Evolutionary conservation across 2,797 vertebrate species (phyloP).

Genomic region (Manis javanica): DNA sequence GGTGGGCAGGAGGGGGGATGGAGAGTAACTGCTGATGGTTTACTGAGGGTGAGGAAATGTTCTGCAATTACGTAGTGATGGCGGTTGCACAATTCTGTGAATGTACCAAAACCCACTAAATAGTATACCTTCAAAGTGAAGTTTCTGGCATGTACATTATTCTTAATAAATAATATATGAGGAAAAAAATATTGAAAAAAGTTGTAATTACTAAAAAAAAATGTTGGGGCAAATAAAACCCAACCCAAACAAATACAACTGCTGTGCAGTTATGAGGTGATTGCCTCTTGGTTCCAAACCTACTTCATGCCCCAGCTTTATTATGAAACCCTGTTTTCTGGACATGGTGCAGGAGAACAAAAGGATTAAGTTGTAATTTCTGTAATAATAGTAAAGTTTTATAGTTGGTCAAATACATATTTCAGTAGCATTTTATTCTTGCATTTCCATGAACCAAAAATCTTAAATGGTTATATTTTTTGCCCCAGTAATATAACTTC

Average conservation of each 20-base stretch:
- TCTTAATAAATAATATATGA: neutral
- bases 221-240: neutral
- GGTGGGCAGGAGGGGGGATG: no score
- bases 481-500: neutral
- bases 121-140: neutral
- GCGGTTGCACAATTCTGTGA: neutral
- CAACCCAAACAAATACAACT: neutral
- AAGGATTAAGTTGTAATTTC: neutral
- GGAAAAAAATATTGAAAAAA: neutral
- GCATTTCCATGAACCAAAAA: neutral
- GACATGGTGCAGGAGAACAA: neutral
- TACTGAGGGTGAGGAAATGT: neutral
- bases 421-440: neutral
- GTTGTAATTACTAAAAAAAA: neutral
- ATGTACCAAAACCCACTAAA: neutral
- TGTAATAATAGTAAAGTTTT: neutral
- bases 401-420: no score
- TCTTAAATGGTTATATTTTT: neutral
- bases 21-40: no score
- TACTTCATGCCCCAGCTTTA: neutral
- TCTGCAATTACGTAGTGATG: neutral
- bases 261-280: neutral
- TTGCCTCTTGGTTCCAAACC: neutral
- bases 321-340: neutral
- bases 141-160: neutral